Base-by-base conservation (phyloP, 2,888 invertebrate genomes). In the Hesperia comma region DNA sequence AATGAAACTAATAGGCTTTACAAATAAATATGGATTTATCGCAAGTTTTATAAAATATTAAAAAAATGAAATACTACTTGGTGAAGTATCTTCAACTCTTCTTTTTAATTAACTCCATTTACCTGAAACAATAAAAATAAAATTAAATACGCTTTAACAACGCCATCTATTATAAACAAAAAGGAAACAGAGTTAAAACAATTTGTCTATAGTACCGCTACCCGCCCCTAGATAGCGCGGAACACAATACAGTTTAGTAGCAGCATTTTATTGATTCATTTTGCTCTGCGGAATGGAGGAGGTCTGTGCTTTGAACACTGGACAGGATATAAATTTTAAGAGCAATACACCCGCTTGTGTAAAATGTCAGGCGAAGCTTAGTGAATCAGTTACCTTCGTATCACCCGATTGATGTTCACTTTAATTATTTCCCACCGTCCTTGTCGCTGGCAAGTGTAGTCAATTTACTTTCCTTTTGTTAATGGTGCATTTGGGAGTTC, bases 141-240 rank as follows among this genome's bases (percentile, higher is more conserved):
- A 26, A 51, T 54, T 49, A 14, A 49, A 41, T 40, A 66, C n/a
- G n/a, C n/a, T n/a, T n/a, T n/a, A n/a, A n/a, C 63, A 76, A 63
- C 77, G 80, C 75, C 81, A 79, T 76, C 82, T 82, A 72, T 72
- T 51, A 56, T 60, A 40, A 15, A 15, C 26, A 21, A 58, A 58
- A 55, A 21, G 26, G 12, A 61, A 69, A 54, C 54, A 10, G 51
- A 64, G 51, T 43, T 15, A 19, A 43, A 8, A 17, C 1, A 40
- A 32, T 63, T 15, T 26, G 12, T 21, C 17, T n/a, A 61, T 72
- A 76, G 75, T 81, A 71, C 75, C 21, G 19, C 46, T 12, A 6
- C 40, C 17, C 68, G 33, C 74, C 75, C 70, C 58, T 75, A 82
- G 82, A 76, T 77, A 71, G 72, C 77, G 73, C 68, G 58, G 21